phyloP scores from a whole-genome alignment of 2,113 vertebrate genomes.

The Macaca fascicularis region T2T-MFA8v1.1 NC_088391.1:85034501-85035000 shows the following conservation, averaged over 20 bases:
- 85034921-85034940: background rate
- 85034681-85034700: background rate
- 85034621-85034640: background rate
- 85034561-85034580: fast-evolving
- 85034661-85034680: background rate
- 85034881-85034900: background rate
- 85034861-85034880: background rate
- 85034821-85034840: background rate
- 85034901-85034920: background rate
- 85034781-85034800: background rate
- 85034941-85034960: background rate
- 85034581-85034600: background rate
- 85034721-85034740: background rate
- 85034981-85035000: constrained; percentile 28
- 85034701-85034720: background rate
- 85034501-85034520: too few species aligned
- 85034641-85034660: too few species aligned
- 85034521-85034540: background rate
- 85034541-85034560: background rate
- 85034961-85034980: constrained; percentile 24
- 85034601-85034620: background rate
- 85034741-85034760: background rate
- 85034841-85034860: background rate
- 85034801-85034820: background rate
- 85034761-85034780: background rate